Percentiles rank a stretch among this genome's conserved stretches.
Evolutionary conservation across 2,113 vertebrate species (phyloP).

Genomic region (Clupea harengus): DNA sequence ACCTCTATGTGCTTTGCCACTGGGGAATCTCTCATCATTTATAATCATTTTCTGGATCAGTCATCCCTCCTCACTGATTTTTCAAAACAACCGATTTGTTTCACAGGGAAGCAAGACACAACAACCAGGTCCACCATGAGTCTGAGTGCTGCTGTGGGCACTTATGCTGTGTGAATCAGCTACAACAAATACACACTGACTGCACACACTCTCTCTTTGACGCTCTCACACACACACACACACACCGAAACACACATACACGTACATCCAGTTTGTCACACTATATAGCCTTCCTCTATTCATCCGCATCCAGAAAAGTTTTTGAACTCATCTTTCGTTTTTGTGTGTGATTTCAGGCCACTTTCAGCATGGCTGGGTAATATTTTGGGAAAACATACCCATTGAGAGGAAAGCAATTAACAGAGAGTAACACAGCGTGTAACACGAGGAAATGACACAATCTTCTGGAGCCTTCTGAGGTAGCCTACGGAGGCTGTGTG

Average conservation of each 20-base stretch:
- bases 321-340: background rate
- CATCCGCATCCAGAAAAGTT: background rate
- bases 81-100: constrained; percentile 34
- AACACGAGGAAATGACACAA: background rate
- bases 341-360: background rate
- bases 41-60: constrained; percentile 40
- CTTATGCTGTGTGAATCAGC: constrained; percentile 8
- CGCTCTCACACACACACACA: constrained; percentile 32
- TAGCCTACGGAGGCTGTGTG: background rate
- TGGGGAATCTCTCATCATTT: constrained; percentile 36
- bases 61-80: constrained; percentile 50
- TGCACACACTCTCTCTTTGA: constrained; percentile 22
- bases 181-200: background rate
- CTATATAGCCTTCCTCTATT: background rate
- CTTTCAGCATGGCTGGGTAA: background rate
- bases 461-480: background rate
- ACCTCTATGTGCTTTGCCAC: constrained; percentile 17
- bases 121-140: constrained; percentile 33
- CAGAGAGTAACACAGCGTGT: background rate
- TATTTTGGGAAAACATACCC: background rate
- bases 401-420: constrained; percentile 7
- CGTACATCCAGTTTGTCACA: background rate
- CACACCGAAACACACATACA: constrained; percentile 18
- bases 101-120: constrained; percentile 19
- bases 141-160: constrained; percentile 31